Percentiles rank a stretch among this genome's conserved stretches.
Conservation (phyloP, 2,797 vertebrate genomes). For the Allobates femoralis region DNA sequence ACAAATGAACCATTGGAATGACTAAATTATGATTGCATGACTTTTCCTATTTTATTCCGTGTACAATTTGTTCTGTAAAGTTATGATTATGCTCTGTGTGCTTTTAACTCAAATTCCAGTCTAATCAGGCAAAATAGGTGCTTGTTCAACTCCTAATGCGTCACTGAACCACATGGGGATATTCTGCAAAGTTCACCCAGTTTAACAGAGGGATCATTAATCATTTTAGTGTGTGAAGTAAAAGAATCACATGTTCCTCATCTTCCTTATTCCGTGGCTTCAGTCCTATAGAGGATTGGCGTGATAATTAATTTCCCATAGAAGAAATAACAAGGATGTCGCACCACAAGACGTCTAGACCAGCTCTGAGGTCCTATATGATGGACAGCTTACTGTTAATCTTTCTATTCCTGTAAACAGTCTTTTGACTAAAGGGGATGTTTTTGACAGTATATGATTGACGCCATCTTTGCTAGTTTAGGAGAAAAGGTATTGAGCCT, state of each 20-base stretch:
- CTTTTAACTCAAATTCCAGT: neutral
- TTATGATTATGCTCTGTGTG: neutral
- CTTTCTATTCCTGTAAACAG: neutral
- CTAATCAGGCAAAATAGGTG: constrained; percentile 22
- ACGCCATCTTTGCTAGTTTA: neutral
- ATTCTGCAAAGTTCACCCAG: neutral
- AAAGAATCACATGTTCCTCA: constrained; percentile 27
- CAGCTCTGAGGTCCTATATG: neutral
- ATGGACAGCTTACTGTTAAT: neutral
- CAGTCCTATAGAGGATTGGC: constrained; percentile 3
- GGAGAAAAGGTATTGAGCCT: neutral
- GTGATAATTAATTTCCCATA: neutral
- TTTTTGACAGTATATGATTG: neutral
- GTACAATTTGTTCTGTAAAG: neutral
- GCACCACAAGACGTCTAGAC: neutral
- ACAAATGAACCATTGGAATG: neutral
- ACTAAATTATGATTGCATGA: neutral
- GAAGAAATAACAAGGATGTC: constrained; percentile 18
- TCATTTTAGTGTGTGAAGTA: neutral
- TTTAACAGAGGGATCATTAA: neutral
- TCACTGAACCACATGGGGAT: neutral
- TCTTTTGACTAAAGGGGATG: neutral
- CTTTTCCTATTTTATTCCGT: neutral
- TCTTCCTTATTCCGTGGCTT: neutral
- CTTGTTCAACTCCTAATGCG: neutral